These are phyloP conservation scores for Plecturocebus donacophilus DNA, from an alignment of 2,113 vertebrate species.

Conservation along the genomic window DNA sequence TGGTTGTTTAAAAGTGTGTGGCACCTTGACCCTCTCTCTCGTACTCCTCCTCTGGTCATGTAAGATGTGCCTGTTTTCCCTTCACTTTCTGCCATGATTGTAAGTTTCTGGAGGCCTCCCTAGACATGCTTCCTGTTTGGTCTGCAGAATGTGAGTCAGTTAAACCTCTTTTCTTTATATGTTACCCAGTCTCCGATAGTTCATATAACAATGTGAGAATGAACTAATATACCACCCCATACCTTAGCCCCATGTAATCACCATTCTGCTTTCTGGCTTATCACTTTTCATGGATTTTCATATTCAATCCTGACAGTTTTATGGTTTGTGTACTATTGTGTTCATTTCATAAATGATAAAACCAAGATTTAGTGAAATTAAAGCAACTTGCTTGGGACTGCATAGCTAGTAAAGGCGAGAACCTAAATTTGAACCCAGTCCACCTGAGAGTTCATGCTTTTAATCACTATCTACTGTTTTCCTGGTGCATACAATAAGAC, in stretches of 20 bases:
- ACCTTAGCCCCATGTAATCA: not conserved
- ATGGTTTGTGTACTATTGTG: fast-evolving
- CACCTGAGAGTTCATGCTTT: not conserved
- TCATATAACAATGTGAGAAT: too few species aligned
- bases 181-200: too few species aligned
- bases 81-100: too few species aligned
- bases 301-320: not conserved
- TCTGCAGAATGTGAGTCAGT: too few species aligned
- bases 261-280: not conserved
- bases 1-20: too few species aligned
- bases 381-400: not conserved
- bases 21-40: too few species aligned
- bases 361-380: not conserved
- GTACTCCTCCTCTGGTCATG: too few species aligned
- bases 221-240: too few species aligned
- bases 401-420: not conserved
- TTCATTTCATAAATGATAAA: not conserved
- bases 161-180: too few species aligned
- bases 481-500: fast-evolving
- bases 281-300: not conserved
- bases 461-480: not conserved
- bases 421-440: not conserved
- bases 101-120: too few species aligned
- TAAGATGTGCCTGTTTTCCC: too few species aligned
- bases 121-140: too few species aligned